phyloP scores from a whole-genome alignment of 2,888 invertebrate genomes.

The Plebejus anna region DNA sequence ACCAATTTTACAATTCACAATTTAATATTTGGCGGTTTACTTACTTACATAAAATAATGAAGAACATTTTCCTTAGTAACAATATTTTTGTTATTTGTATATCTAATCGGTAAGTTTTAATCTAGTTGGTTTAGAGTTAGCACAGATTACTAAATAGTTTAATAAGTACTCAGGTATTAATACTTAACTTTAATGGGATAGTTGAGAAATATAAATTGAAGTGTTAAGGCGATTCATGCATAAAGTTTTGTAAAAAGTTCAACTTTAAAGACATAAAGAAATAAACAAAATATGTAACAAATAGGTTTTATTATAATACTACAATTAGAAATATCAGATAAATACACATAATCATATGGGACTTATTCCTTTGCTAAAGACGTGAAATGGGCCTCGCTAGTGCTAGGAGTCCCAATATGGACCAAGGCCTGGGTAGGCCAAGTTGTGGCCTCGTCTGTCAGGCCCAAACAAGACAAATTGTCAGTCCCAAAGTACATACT shows the following conservation, averaged over 20 bases:
- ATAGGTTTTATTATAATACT: too few species aligned
- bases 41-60: background rate
- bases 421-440: conserved; percentile 61
- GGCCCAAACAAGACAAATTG: conserved; percentile 53
- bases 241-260: too few species aligned
- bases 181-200: too few species aligned
- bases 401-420: conserved; percentile 58
- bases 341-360: background rate
- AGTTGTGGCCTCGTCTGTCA: conserved; percentile 50
- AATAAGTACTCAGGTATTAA: too few species aligned
- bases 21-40: background rate
- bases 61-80: background rate
- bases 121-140: conserved; percentile 13
- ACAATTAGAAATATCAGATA: background rate
- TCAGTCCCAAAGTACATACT: conserved; percentile 46
- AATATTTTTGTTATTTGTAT: background rate
- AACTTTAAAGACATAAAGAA: too few species aligned
- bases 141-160: background rate
- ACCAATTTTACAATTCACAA: too few species aligned
- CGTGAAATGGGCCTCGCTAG: conserved; percentile 46
- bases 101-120: background rate
- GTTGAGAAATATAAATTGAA: too few species aligned
- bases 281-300: too few species aligned
- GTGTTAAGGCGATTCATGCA: too few species aligned
- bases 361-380: conserved; percentile 53